Evolutionary conservation across 2,113 vertebrate genomes (phyloP).

Genomic region (Monopterus albus): DNA sequence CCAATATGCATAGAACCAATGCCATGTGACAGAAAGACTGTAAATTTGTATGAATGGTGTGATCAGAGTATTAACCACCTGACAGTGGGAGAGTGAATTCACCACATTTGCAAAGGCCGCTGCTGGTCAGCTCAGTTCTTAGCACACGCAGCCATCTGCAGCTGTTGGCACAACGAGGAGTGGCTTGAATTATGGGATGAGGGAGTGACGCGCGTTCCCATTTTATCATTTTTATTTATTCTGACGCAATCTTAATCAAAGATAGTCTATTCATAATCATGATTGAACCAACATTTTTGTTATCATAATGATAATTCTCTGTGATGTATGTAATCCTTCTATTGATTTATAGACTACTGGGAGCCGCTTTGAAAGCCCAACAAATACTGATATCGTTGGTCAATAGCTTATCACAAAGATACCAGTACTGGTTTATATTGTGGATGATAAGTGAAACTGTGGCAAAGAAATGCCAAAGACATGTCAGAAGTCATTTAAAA

Average conservation of each 20-base stretch:
- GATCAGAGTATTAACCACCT: not conserved
- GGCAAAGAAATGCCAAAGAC: not conserved
- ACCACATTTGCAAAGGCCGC: not conserved
- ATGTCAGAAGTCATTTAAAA: not conserved
- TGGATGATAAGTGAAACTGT: not conserved
- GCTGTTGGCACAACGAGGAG: constrained; percentile 23
- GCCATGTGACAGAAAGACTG: no score
- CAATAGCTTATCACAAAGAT: not conserved
- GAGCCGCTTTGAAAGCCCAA: no score
- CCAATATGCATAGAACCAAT: not conserved
- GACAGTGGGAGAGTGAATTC: not conserved
- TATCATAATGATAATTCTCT: not conserved
- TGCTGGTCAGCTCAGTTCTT: constrained; percentile 20
- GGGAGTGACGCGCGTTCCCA: not conserved
- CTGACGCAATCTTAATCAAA: not conserved
- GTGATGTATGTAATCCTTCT: not conserved
- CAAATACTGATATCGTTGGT: not conserved
- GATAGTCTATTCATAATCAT: not conserved
- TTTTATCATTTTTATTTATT: no score
- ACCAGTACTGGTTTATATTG: not conserved
- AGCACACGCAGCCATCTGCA: constrained; percentile 35
- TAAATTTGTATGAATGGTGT: not conserved
- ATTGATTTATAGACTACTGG: no score
- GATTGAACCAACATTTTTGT: no score
- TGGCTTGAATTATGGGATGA: constrained; percentile 25